These are phyloP conservation scores for Karalla daura DNA, from an alignment of 2,797 vertebrate genomes.

Conservation along the genomic window DNA sequence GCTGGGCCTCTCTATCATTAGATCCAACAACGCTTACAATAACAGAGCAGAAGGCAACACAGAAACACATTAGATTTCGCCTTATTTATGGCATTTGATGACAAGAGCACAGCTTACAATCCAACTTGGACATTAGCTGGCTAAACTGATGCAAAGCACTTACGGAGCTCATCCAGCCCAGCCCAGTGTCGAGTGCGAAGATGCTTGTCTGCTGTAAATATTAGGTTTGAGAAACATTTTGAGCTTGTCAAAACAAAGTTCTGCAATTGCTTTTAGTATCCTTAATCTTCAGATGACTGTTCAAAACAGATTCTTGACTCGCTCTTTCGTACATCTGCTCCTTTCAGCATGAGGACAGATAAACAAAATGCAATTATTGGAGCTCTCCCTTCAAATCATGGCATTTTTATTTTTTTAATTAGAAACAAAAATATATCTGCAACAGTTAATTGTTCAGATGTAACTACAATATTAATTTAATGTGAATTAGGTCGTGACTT, in stretches of 20 bases:
- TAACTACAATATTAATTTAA: no score
- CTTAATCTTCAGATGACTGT: slow-evolving; percentile 83
- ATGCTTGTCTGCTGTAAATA: slow-evolving; percentile 85
- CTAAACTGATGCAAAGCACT: slow-evolving; percentile 83
- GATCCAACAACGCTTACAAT: slow-evolving; percentile 78
- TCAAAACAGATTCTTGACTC: slow-evolving; percentile 80
- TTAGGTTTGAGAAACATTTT: slow-evolving; percentile 82
- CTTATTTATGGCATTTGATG: slow-evolving; percentile 80
- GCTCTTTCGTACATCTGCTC: slow-evolving; percentile 72
- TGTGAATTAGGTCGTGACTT: no score
- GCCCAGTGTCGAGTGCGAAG: slow-evolving; percentile 75
- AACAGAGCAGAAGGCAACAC: slow-evolving; percentile 73
- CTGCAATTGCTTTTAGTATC: slow-evolving; percentile 81
- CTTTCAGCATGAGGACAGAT: slow-evolving; percentile 12
- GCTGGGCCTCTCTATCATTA: slow-evolving; percentile 79
- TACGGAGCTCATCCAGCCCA: slow-evolving; percentile 77
- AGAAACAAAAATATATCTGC: no score
- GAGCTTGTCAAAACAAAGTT: slow-evolving; percentile 85
- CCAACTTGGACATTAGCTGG: slow-evolving; percentile 79
- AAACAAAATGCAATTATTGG: not conserved
- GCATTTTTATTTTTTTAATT: no score
- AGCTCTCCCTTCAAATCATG: not conserved
- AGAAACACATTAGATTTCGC: slow-evolving; percentile 77
- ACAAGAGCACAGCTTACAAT: slow-evolving; percentile 69
- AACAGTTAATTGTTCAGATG: no score